Conservation (phyloP, 2,888 invertebrate genomes). For the Chaitophorus viminalis region DNA sequence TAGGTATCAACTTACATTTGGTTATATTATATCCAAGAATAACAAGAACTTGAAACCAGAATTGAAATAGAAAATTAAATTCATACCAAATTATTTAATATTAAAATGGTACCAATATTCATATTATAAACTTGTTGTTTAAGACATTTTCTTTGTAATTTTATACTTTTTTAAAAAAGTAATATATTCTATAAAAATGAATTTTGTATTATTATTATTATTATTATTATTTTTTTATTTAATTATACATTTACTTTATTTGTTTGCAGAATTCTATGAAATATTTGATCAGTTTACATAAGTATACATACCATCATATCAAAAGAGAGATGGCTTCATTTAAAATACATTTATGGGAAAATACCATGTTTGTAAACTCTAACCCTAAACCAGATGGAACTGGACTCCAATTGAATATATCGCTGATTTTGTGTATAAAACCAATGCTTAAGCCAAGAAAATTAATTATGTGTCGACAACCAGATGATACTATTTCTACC, state of each 20-base stretch:
- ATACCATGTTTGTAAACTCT: slow-evolving; percentile 31
- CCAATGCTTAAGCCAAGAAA: not conserved
- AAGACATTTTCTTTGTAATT: too few species aligned
- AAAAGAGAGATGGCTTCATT: slow-evolving; percentile 43
- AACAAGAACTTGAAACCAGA: too few species aligned
- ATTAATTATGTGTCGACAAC: slow-evolving; percentile 31
- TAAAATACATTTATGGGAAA: slow-evolving; percentile 27
- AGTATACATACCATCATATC: not conserved
- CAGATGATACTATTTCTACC: not conserved
- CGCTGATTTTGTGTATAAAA: not conserved
- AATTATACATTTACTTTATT: not conserved
- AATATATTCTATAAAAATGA: too few species aligned
- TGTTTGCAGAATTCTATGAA: slow-evolving; percentile 36
- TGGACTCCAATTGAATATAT: not conserved
- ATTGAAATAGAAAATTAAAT: too few species aligned
- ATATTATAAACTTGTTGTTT: too few species aligned
- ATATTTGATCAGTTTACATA: not conserved
- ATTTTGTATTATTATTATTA: not conserved
- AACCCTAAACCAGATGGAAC: not conserved
- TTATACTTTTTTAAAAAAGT: too few species aligned
- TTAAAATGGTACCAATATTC: too few species aligned
- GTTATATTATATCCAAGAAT: too few species aligned
- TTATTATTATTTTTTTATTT: not conserved
- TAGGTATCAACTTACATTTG: too few species aligned
- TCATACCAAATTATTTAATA: too few species aligned